These are phyloP conservation scores for Orthosia gracilis DNA, from an alignment of 2,888 invertebrate species.

Conservation along the genomic window DNA sequence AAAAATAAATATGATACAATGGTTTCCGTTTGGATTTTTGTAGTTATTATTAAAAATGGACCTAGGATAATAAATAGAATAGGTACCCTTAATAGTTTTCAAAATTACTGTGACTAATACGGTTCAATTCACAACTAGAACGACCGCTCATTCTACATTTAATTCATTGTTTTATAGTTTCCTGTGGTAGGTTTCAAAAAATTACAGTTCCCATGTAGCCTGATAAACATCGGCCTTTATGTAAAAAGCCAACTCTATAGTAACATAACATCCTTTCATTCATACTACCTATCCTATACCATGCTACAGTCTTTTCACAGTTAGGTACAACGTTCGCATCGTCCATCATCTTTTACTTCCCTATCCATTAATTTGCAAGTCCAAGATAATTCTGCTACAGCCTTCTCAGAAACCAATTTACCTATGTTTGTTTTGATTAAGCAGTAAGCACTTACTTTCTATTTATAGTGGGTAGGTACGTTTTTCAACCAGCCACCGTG, in stretches of 20 bases:
- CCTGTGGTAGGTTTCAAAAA: conserved; percentile 27
- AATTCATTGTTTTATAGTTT: conserved; percentile 52
- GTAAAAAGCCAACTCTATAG: conserved; percentile 10
- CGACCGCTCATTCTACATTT: conserved; percentile 27
- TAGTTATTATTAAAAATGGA: neutral
- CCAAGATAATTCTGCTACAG: neutral
- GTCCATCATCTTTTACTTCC: neutral
- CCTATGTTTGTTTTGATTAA: conserved; percentile 51
- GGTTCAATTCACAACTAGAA: conserved; percentile 39
- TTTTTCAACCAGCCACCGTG: conserved; percentile 53
- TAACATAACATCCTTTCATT: conserved; percentile 2
- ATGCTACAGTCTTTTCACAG: conserved; percentile 16
- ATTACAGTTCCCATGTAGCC: neutral
- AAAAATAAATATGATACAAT: neutral
- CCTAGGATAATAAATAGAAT: neutral
- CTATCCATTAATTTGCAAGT: conserved; percentile 5
- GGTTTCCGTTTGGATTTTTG: neutral
- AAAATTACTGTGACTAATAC: conserved; percentile 1
- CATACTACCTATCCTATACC: neutral
- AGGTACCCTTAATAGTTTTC: neutral
- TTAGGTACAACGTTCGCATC: conserved; percentile 1
- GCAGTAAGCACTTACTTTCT: conserved; percentile 29
- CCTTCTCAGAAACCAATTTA: neutral
- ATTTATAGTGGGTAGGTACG: conserved; percentile 37
- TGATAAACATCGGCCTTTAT: conserved; percentile 34